Evolutionary conservation across 2,888 invertebrate genomes (phyloP).

Genomic region (Cryptus armator): DNA sequence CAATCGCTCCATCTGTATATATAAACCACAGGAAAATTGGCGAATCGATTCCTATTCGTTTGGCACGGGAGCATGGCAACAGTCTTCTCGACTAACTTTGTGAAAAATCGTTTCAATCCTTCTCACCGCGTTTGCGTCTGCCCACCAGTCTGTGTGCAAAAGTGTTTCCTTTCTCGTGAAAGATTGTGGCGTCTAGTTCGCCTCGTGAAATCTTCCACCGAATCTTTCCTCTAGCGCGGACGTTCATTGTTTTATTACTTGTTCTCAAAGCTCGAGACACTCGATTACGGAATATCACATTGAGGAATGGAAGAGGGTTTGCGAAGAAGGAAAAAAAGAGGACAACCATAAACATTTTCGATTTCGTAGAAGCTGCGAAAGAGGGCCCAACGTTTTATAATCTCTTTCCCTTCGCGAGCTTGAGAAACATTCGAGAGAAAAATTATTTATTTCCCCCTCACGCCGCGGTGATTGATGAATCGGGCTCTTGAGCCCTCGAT

Average conservation of each 20-base stretch:
- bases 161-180: slow-evolving; percentile 23
- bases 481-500: slow-evolving; percentile 66
- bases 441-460: slow-evolving; percentile 77
- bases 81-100: slow-evolving; percentile 69
- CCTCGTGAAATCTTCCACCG: not conserved
- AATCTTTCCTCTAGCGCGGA: not conserved
- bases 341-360: slow-evolving; percentile 37
- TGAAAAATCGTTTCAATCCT: slow-evolving; percentile 78
- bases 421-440: slow-evolving; percentile 63
- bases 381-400: slow-evolving; percentile 51
- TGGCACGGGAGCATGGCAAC: slow-evolving; percentile 73
- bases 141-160: slow-evolving; percentile 66
- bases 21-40: slow-evolving; percentile 57
- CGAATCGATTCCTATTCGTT: slow-evolving; percentile 81
- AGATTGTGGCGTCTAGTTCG: slow-evolving; percentile 32
- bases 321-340: slow-evolving; percentile 20
- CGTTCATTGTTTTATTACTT: slow-evolving; percentile 64
- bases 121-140: slow-evolving; percentile 45
- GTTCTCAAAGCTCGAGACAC: slow-evolving; percentile 56
- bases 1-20: slow-evolving; percentile 14
- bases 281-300: slow-evolving; percentile 60
- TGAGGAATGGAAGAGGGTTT: slow-evolving; percentile 41
- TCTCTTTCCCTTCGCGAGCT: slow-evolving; percentile 39
- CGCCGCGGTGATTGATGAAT: slow-evolving; percentile 76
- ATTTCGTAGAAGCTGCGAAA: slow-evolving; percentile 32